phyloP scores from a whole-genome alignment of 2,888 invertebrate species.

The Chironomus riparius region DNA sequence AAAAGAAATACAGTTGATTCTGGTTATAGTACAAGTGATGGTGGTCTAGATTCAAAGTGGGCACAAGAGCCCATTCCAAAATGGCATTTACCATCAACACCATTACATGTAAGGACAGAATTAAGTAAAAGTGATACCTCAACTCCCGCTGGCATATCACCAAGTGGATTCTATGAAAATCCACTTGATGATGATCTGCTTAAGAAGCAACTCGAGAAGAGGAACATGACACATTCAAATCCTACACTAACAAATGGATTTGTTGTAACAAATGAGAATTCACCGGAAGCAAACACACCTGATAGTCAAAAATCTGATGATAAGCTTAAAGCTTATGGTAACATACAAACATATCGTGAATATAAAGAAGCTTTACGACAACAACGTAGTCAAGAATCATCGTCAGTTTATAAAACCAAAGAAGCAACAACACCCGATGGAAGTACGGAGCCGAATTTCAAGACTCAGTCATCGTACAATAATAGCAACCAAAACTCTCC shows the following conservation, averaged over 20 bases:
- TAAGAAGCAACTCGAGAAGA: constrained; percentile 22
- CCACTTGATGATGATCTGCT: constrained; percentile 28
- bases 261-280: constrained; percentile 16
- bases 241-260: constrained; percentile 17
- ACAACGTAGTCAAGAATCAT: constrained; percentile 68
- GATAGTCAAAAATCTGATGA: constrained; percentile 30
- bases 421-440: constrained; percentile 35
- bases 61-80: constrained; percentile 53
- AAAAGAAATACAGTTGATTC: constrained; percentile 72
- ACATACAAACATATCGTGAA: constrained; percentile 52
- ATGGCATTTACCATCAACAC: constrained; percentile 25
- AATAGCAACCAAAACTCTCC: constrained; percentile 31
- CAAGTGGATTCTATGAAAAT: constrained; percentile 19
- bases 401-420: constrained; percentile 54
- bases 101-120: constrained; percentile 28
- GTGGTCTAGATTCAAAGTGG: constrained; percentile 69
- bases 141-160: constrained; percentile 26
- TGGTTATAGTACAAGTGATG: constrained; percentile 78
- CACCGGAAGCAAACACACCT: constrained; percentile 28
- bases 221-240: constrained; percentile 12
- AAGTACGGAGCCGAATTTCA: constrained; percentile 30
- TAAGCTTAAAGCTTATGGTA: constrained; percentile 37
- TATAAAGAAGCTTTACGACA: constrained; percentile 84
- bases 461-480: constrained; percentile 27
- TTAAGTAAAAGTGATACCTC: constrained; percentile 28